Evolutionary conservation across 2,113 vertebrate genomes (phyloP).

Genomic region (Eolophus roseicapilla): DNA sequence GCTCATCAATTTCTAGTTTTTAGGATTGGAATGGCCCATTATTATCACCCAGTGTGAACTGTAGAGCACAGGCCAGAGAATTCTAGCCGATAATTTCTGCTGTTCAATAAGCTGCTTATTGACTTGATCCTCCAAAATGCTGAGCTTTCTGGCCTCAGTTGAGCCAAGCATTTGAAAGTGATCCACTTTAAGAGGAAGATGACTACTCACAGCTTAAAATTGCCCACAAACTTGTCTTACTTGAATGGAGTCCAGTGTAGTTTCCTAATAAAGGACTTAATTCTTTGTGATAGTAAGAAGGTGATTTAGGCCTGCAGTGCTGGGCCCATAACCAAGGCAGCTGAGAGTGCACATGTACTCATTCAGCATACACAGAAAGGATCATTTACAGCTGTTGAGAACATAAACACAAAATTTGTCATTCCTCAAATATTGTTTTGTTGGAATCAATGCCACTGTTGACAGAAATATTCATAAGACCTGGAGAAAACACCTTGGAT

Average conservation of each 20-base stretch:
- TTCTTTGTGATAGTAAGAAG: neutral
- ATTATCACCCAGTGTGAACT: neutral
- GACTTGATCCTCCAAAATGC: neutral
- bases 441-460: neutral
- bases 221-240: neutral
- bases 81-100: neutral
- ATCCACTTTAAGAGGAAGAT: neutral
- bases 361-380: neutral
- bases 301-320: neutral
- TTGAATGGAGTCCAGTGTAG: neutral
- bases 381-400: neutral
- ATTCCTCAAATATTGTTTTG: neutral
- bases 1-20: neutral
- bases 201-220: neutral
- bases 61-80: neutral
- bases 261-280: neutral
- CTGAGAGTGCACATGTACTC: neutral
- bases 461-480: neutral
- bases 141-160: neutral
- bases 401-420: neutral
- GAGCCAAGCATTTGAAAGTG: neutral
- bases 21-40: neutral
- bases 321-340: neutral
- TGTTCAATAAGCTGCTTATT: neutral
- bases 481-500: neutral